These are phyloP conservation scores for Leptarthrus brevirostris DNA, from an alignment of 2,888 invertebrate species.

Conservation along the genomic window DNA sequence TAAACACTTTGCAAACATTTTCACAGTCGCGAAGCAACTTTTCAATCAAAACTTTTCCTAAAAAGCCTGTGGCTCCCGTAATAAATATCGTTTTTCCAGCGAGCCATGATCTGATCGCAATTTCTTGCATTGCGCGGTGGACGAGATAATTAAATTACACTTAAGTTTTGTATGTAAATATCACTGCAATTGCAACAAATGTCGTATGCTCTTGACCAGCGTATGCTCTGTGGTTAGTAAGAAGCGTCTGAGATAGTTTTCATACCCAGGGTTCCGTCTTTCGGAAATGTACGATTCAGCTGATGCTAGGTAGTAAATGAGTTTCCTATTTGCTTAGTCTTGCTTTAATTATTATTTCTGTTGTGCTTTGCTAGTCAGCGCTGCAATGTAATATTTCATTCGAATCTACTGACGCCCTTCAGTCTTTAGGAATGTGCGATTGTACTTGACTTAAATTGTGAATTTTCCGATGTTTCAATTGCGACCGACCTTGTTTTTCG, in stretches of 20 bases:
- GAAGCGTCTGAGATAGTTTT: not conserved
- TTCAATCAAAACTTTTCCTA: conserved; percentile 58
- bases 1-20: conserved; percentile 54
- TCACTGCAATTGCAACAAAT: conserved; percentile 10
- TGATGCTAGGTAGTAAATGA: conserved; percentile 8
- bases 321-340: conserved; percentile 31
- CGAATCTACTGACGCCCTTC: no score
- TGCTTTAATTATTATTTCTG: not conserved
- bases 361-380: no score
- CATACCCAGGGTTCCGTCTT: not conserved
- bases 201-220: conserved; percentile 23
- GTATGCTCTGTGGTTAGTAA: conserved; percentile 9
- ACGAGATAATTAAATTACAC: not conserved
- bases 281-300: conserved; percentile 5
- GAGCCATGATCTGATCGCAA: conserved; percentile 33
- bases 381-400: no score
- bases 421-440: no score
- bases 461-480: no score
- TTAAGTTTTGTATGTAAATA: conserved; percentile 23
- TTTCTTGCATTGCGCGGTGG: conserved; percentile 6
- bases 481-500: no score
- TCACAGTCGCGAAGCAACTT: conserved; percentile 57
- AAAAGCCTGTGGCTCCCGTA: conserved; percentile 58
- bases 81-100: conserved; percentile 16
- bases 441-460: no score